Base-by-base conservation (phyloP, 2,113 vertebrate genomes). In the Pollachius pollachius region DNA sequence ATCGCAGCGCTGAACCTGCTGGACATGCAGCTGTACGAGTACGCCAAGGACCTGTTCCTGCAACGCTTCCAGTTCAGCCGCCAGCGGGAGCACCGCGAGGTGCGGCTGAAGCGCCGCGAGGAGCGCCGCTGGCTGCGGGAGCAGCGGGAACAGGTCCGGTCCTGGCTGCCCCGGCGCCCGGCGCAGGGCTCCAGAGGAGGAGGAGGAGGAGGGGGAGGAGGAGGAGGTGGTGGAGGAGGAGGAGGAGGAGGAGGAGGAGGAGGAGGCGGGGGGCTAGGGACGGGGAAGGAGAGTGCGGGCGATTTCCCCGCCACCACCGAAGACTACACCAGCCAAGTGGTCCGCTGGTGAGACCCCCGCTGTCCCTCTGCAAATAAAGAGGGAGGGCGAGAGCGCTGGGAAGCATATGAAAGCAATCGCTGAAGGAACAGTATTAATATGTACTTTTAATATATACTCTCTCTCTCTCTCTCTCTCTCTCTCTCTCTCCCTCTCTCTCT, bases 311-410 rank as follows among this genome's bases (percentile, higher is more conserved):
- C 92, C 1, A 92, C 96, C 80, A 98, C 97, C 1, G 96, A 99
- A 90, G 96, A 99, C 91, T 99, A 99, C 82, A 94, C 95, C 0
- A 98, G 97, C 85, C 97, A 98, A 79, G 96, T 99, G 12, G 94
- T 93, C 66, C 93, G 93, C 70, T 99, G 97, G 97, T 99, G 94
- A 98, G 76, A 60, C 62, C 71, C 15, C 6, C 37, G 2, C 15
- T 25, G 64, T 67, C 34, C 57, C 16, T 56, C 19, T 9, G 3
- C 15, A 19, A 60, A 30, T 30, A n/a, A 18, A 52, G 37, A 18
- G 34, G 64, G 75, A 13, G 34, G 34, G 59, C 15, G 34, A 69
- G 62, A n/a, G 68, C 70, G 59, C 34, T 72, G 52, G 23, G 65
- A 64, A 81, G 66, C 52, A 16, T 74, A 70, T 71, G 67, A 4